phyloP scores from a whole-genome alignment of 2,113 vertebrate species.

The Galemys pyrenaicus region DNA sequence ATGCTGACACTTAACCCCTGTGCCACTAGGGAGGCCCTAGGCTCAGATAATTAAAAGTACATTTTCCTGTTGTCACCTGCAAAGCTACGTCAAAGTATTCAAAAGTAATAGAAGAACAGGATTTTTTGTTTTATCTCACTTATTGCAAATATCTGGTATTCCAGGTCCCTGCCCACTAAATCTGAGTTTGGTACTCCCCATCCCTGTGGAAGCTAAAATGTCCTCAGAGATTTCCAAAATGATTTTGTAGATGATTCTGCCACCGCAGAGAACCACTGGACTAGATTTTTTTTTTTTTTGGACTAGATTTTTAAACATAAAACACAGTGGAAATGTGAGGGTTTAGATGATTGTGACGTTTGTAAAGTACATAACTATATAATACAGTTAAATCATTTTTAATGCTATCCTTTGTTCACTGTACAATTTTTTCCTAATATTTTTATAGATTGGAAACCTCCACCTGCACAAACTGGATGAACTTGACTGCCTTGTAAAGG shows the following conservation, averaged over 20 bases:
- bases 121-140: neutral
- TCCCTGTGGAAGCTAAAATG: neutral
- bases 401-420: neutral
- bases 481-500: slow-evolving; percentile 91
- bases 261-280: neutral
- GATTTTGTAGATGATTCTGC: neutral
- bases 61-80: neutral
- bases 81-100: neutral
- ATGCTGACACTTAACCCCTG: too few relatives aligned
- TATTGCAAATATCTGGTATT: neutral
- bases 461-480: slow-evolving; percentile 92
- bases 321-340: neutral
- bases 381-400: neutral
- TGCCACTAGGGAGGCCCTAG: too few relatives aligned
- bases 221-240: neutral
- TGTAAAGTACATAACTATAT: slow-evolving; percentile 1
- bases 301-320: neutral
- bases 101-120: neutral
- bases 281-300: neutral
- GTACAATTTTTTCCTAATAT: neutral
- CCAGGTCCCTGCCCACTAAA: neutral
- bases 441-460: slow-evolving; percentile 90
- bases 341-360: slow-evolving; percentile 13
- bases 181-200: neutral
- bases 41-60: neutral